A percentile compares a stretch with the other conserved stretches of the same genome.
Conservation (phyloP, 2,888 invertebrate genomes). For the Xestia rhomboidea region DNA sequence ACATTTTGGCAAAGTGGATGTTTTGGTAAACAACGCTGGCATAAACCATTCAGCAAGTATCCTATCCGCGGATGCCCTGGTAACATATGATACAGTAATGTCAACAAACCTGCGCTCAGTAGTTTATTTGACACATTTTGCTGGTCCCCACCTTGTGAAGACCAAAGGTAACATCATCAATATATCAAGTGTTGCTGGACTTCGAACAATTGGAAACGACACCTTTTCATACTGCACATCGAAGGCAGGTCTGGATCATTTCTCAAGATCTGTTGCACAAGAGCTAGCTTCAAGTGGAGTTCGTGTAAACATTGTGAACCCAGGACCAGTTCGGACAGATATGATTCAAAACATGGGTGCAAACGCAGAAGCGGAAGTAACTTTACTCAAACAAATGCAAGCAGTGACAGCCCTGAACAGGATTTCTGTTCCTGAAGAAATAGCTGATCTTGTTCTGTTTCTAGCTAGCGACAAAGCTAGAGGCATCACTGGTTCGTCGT, state of each 20-base stretch:
- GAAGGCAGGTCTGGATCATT: slow-evolving; percentile 40
- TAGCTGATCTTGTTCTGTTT: slow-evolving; percentile 74
- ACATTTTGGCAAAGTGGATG: slow-evolving; percentile 27
- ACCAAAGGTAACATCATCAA: slow-evolving; percentile 81
- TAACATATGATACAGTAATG: slow-evolving; percentile 40
- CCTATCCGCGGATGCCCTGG: slow-evolving; percentile 15
- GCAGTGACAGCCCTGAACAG: slow-evolving; percentile 9
- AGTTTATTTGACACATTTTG: slow-evolving; percentile 59
- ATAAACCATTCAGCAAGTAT: neutral
- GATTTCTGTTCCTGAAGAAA: slow-evolving; percentile 74
- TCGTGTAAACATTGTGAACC: slow-evolving; percentile 38
- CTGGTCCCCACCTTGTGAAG: slow-evolving; percentile 62
- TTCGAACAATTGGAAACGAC: neutral
- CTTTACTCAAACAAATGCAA: neutral
- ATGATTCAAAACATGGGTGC: slow-evolving; percentile 23
- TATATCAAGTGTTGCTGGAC: slow-evolving; percentile 33
- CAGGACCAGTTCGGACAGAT: slow-evolving; percentile 40
- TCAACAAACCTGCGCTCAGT: slow-evolving; percentile 52
- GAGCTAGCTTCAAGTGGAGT: slow-evolving; percentile 33
- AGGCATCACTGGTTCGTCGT: slow-evolving; percentile 38
- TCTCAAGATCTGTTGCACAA: slow-evolving; percentile 20
- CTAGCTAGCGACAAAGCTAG: slow-evolving; percentile 35
- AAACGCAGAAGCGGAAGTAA: neutral
- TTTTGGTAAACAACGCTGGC: slow-evolving; percentile 38
- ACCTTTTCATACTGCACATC: slow-evolving; percentile 27